Percentiles rank a stretch among this genome's conserved stretches.
Evolutionary conservation across 2,888 invertebrate species (phyloP).

Genomic region (Orthosia cruda): DNA sequence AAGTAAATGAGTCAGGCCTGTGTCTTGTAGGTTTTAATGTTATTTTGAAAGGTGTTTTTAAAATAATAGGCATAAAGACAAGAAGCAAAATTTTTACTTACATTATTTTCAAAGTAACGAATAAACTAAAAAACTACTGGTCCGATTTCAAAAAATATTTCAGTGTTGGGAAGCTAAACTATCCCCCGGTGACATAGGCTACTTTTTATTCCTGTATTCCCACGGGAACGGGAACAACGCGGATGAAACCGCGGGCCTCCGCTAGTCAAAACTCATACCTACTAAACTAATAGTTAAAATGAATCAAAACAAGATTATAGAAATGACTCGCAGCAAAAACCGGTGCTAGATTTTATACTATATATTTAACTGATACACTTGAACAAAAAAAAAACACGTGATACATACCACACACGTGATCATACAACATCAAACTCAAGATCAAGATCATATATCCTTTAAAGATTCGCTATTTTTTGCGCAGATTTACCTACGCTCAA

Average conservation of each 20-base stretch:
- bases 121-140: too few relatives aligned
- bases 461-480: constrained; percentile 12
- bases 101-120: too few relatives aligned
- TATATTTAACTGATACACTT: not conserved
- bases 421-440: too few relatives aligned
- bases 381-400: constrained; percentile 1
- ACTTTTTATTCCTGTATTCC: too few relatives aligned
- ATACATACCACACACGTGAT: not conserved
- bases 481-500: not conserved
- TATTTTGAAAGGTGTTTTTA: not conserved
- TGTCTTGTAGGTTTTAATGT: not conserved
- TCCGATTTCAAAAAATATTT: too few relatives aligned
- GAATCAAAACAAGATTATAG: not conserved
- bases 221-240: too few relatives aligned
- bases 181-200: too few relatives aligned
- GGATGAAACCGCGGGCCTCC: too few relatives aligned
- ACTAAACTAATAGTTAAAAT: not conserved
- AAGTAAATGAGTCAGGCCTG: not conserved
- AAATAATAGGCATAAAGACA: not conserved
- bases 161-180: too few relatives aligned
- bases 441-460: constrained; percentile 24
- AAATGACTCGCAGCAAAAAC: constrained; percentile 1
- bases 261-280: not conserved
- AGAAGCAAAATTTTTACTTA: too few relatives aligned
- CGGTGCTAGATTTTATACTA: not conserved